Evolutionary conservation across 2,888 invertebrate genomes (phyloP), one percentile per base, ranked within the genome.

Genomic region (Oxycera nigricornis): DNA sequence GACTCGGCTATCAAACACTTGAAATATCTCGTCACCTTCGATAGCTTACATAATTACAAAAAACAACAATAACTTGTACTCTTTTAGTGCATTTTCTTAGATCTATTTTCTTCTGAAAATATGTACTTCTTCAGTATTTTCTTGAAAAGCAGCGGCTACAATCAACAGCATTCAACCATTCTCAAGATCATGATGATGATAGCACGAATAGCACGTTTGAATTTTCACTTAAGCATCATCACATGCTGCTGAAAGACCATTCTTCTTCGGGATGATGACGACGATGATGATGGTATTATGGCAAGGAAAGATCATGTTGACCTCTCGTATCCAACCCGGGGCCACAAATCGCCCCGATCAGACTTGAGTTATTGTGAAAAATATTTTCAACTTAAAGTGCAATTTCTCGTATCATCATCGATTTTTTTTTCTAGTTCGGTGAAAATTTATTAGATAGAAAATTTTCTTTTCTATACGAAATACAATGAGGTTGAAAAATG

Each of bases 401-500:
- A 77, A 76, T 77, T 77, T 77, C 77, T 76, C 77, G 76, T 77
- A 77, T 77, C 77, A 77, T 76, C 74, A 74, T 74, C 65, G 74
- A n/a, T n/a, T n/a, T n/a, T n/a, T 74, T 74, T 74, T 76, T 74
- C 74, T 74, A 28, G 46, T 68, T 68, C 67, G 26, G 68, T 39
- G 68, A 74, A 76, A 76, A 76, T 74, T 76, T 76, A 74, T 73
- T 72, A 73, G 65, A 76, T 65, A 65, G 7, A 65, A 41, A 3
- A 46, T 46, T 46, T 46, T 46, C n/a, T n/a, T n/a, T n/a, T n/a
- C n/a, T n/a, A n/a, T n/a, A n/a, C n/a, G n/a, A n/a, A n/a, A n/a
- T n/a, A n/a, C n/a, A n/a, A n/a, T n/a, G n/a, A n/a, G n/a, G n/a
- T n/a, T n/a, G n/a, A n/a, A n/a, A n/a, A n/a, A n/a, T n/a, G n/a